Evolutionary conservation across 2,797 vertebrate genomes (phyloP).

Genomic region (Malurus leucopterus): DNA sequence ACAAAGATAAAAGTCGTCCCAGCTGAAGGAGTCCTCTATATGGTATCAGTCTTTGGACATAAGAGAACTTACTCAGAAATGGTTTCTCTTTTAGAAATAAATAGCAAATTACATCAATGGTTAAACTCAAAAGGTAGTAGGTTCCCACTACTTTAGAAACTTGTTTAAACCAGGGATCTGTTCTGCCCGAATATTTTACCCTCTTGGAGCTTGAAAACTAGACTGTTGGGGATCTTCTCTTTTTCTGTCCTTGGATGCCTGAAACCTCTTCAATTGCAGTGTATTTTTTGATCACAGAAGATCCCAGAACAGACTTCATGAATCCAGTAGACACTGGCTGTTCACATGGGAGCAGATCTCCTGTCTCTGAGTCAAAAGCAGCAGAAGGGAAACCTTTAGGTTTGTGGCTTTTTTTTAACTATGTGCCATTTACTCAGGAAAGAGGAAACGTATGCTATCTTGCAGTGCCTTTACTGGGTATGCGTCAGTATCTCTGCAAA

Average conservation of each 20-base stretch:
- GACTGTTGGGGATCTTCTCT: not conserved
- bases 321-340: not conserved
- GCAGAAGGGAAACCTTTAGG: not conserved
- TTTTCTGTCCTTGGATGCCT: not conserved
- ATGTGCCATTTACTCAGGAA: conserved; percentile 40
- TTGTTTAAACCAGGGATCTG: not conserved
- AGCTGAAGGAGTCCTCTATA: not conserved
- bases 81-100: not conserved
- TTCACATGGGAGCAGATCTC: not conserved
- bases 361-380: not conserved
- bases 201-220: not conserved
- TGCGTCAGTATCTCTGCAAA: not conserved
- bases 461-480: not conserved
- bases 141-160: not conserved
- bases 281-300: not conserved
- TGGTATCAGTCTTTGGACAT: not conserved
- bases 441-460: not conserved
- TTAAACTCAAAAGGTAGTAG: not conserved
- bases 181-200: not conserved
- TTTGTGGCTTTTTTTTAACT: not conserved
- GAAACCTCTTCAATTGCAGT: not conserved
- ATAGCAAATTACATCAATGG: not conserved
- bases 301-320: not conserved
- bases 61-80: not conserved
- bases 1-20: not conserved